Evolutionary conservation across 1,140 invertebrate genomes (phyloP), one percentile per base, ranked within the genome.

Genomic region (Zaprionus nigranus): DNA sequence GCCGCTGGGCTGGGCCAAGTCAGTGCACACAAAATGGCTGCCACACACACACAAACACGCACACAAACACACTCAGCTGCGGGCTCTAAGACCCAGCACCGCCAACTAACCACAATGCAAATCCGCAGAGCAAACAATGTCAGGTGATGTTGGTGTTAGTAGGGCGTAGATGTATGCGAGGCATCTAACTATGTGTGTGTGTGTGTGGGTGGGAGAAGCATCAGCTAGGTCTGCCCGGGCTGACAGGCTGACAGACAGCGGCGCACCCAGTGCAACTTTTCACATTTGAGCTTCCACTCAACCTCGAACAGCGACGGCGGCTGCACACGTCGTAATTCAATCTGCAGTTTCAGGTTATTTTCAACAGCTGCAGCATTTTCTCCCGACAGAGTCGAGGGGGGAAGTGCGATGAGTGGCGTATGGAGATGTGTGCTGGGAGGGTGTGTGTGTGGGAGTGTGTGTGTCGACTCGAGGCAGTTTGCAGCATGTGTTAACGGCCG

Each of bases 91-190:
- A 81, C 73, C 78, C 53, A 69, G 81, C 81, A 88, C 85, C 85
- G 79, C 82, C 85, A 90, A 82, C 85, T 75, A 82, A 90, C 85
- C 85, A 84, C 85, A 90, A 90, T 90, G 85, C 85, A 90, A 90
- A 90, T 90, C 85, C 85, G 79, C 85, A 90, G 81, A 85, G 85
- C 85, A 90, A 90, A 90, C 85, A 90, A 90, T 84, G 84, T 87
- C 84, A 87, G 84, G 84, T 87, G 84, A 87, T 72, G 81, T 78
- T 79, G 59, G 84, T 57, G 58, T 75, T 69, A 40, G 59, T 46
- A 46, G 40, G 40, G n/a, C 40, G 40, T 46, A 46, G n/a, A n/a
- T 17, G n/a, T 46, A 7, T 46, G 40, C n/a, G 40, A 46, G 40
- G 40, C n/a, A 46, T 11, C n/a, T 46, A n/a, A 59, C 36, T 56